A percentile compares a stretch with the other conserved stretches of the same genome.
Evolutionary conservation across 2,888 invertebrate genomes (phyloP).

Genomic region (Lasioglossum oenotherae): DNA sequence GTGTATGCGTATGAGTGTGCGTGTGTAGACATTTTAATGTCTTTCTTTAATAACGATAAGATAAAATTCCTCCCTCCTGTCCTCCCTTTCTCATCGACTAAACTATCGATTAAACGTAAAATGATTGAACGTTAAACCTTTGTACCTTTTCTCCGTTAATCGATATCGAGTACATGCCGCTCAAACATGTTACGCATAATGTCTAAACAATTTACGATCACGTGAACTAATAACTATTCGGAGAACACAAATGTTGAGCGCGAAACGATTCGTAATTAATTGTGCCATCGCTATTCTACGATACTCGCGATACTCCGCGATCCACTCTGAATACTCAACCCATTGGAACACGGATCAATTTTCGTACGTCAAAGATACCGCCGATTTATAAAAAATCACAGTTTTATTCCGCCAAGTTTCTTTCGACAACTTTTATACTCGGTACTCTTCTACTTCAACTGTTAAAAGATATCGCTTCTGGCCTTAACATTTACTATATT

Average conservation of each 20-base stretch:
- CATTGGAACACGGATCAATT: conserved; percentile 47
- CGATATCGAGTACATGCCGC: conserved; percentile 27
- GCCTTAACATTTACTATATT: conserved; percentile 25
- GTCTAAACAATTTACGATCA: conserved; percentile 16
- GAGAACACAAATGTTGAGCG: conserved; percentile 43
- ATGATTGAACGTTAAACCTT: conserved; percentile 36
- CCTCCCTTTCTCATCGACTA: neutral
- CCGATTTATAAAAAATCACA: conserved; percentile 58
- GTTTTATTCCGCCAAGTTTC: conserved; percentile 23
- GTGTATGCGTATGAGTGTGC: neutral
- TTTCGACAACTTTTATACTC: conserved; percentile 9
- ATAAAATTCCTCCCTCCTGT: neutral
- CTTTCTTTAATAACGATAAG: conserved; percentile 7
- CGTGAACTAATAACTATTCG: conserved; percentile 37
- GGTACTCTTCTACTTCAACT: conserved; percentile 17
- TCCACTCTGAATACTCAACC: conserved; percentile 24
- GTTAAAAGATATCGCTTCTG: conserved; percentile 30
- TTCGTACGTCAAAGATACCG: conserved; percentile 29
- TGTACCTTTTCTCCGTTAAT: conserved; percentile 34
- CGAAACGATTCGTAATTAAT: conserved; percentile 23
- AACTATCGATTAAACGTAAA: conserved; percentile 42
- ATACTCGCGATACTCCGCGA: conserved; percentile 1
- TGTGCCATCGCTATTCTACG: conserved; percentile 19
- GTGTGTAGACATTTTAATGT: neutral
- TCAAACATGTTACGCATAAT: conserved; percentile 38